Percentiles rank a stretch among this genome's conserved stretches.
Evolutionary conservation across 2,888 invertebrate species (phyloP).

Genomic region (Amorpha juglandis): DNA sequence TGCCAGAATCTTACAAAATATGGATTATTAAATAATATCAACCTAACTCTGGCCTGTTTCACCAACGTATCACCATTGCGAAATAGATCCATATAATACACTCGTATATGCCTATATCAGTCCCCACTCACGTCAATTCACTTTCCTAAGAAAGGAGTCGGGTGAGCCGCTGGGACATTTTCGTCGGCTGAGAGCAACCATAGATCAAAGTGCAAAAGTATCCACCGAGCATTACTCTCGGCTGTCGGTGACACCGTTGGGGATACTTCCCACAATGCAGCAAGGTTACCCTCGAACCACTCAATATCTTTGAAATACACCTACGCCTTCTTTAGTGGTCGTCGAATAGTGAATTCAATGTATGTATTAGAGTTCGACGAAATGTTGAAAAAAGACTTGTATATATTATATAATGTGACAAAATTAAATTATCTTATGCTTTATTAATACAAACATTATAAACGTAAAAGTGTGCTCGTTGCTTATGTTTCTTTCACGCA

Average conservation of each 20-base stretch:
- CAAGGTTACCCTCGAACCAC: conserved; percentile 36
- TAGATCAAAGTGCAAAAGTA: conserved; percentile 74
- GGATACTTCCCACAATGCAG: conserved; percentile 41
- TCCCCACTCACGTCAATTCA: conserved; percentile 19
- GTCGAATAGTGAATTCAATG: background rate
- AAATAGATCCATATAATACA: background rate
- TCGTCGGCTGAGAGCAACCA: conserved; percentile 44
- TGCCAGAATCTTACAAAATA: too few relatives aligned
- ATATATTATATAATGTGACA: too few relatives aligned
- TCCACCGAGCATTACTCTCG: conserved; percentile 62
- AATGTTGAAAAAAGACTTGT: background rate
- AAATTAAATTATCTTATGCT: too few relatives aligned
- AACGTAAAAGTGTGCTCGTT: too few relatives aligned
- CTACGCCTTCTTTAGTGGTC: background rate
- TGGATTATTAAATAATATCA: too few relatives aligned
- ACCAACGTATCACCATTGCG: too few relatives aligned
- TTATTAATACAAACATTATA: too few relatives aligned
- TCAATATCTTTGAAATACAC: conserved; percentile 39
- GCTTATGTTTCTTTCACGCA: too few relatives aligned
- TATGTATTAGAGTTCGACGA: background rate
- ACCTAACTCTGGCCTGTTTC: too few relatives aligned
- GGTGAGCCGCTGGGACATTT: conserved; percentile 27
- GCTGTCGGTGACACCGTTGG: conserved; percentile 56
- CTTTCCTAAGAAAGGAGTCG: conserved; percentile 26
- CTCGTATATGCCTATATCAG: background rate